Evolutionary conservation across 2,888 invertebrate species (phyloP), one percentile per base, ranked within the genome.

Genomic region (Hyposoter didymator): DNA sequence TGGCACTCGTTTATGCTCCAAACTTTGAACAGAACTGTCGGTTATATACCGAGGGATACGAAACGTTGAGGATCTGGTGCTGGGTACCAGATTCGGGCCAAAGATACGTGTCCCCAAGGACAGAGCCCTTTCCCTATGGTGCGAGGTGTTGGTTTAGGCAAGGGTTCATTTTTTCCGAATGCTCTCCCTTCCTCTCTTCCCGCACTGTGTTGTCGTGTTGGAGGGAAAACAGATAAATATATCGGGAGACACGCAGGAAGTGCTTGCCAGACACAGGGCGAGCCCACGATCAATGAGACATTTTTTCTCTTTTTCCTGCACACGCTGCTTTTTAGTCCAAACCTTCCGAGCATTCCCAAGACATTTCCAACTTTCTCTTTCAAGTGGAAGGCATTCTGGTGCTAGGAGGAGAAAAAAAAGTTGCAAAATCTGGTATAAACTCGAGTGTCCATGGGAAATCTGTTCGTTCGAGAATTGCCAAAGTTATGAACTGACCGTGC

Each of bases 101-200:
- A 84, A 88, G 90, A 92, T 91, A 90, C 80, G 85, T 78, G 87
- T 89, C 89, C 83, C 78, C 86, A 88, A 85, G 90, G 89, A 88
- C 88, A 39, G 39, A 89, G 69, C 88, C 88, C 89, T 88, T 90
- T 90, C 88, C 89, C 74, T 90, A 88, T 79, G 88, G 82, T 87
- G 47, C 70, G 88, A 90, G 90, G 89, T 90, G 91, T 91, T 92
- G 89, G 87, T 91, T 91, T 90, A 90, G 91, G 90, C 90, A 92
- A 91, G 91, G 92, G 90, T 90, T 81, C 78, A 64, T 82, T 86
- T 76, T 59, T 80, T 69, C 7, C 35, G 62, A 69, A 19, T 74
- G 35, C 74, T 47, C 32, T 64, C 78, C 12, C 55, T 81, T 85
- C 64, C 17, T 45, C 70, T 64, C 70, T 78, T 69, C 70, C 28